A percentile compares a stretch with the other conserved stretches of the same genome.
Conservation (phyloP, 2,797 vertebrate species). For the Holocentrus rufus region DNA sequence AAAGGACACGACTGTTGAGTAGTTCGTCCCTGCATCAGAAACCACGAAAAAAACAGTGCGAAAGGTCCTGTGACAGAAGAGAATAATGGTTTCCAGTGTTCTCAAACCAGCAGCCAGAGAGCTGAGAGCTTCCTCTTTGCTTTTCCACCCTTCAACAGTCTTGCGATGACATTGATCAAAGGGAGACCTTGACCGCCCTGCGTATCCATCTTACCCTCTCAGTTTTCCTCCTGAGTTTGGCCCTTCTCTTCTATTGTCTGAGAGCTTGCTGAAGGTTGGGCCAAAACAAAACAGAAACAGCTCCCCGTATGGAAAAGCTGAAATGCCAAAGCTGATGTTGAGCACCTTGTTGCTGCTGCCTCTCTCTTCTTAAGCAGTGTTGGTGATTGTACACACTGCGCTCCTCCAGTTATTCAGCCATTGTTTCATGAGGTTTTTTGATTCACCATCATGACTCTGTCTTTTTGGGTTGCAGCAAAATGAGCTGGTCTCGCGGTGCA, state of each 20-base stretch:
- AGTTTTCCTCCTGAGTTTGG: constrained; percentile 11
- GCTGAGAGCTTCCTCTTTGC: background rate
- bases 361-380: background rate
- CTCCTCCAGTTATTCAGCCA: background rate
- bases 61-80: constrained; percentile 6
- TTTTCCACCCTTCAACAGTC: background rate
- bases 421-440: too few species aligned
- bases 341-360: background rate
- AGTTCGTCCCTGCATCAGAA: too few species aligned
- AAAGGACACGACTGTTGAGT: too few species aligned
- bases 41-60: background rate
- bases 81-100: constrained; percentile 23
- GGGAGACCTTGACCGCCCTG: constrained; percentile 13
- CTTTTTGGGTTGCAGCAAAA: background rate
- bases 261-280: background rate
- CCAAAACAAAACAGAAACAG: constrained; percentile 31
- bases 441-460: background rate
- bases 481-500: background rate
- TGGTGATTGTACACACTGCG: background rate
- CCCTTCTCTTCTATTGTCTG: background rate
- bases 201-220: constrained; percentile 1
- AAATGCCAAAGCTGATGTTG: constrained; percentile 33
- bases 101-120: constrained; percentile 1
- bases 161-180: constrained; percentile 18
- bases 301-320: constrained; percentile 11